phyloP scores from a whole-genome alignment of 2,888 invertebrate species.

The Ophion ellenae region DNA sequence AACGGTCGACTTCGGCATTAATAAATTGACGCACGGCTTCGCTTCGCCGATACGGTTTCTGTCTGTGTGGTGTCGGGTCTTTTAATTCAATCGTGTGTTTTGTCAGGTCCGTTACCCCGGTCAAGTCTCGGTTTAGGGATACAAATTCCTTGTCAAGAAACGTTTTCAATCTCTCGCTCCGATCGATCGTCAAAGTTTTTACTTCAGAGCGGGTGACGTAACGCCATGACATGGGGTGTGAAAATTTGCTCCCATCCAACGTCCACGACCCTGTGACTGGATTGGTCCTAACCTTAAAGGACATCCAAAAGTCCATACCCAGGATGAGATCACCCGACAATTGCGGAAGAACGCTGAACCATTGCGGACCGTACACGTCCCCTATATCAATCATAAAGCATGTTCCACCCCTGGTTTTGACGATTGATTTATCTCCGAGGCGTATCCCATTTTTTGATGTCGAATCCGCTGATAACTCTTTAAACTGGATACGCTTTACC shows the following conservation, averaged over 20 bases:
- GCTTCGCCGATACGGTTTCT: slow-evolving; percentile 55
- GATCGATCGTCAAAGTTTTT: slow-evolving; percentile 25
- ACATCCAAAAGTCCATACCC: no score
- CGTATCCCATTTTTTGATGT: no score
- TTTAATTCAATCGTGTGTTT: slow-evolving; percentile 51
- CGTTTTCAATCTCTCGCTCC: slow-evolving; percentile 20
- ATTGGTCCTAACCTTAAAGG: slow-evolving; percentile 40
- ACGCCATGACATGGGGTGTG: slow-evolving; percentile 21
- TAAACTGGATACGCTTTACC: no score
- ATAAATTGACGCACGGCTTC: slow-evolving; percentile 1
- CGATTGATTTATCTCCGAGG: no score
- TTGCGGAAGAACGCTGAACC: no score
- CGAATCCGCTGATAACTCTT: no score
- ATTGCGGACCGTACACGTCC: no score
- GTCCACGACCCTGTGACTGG: slow-evolving; percentile 47
- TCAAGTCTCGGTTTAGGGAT: slow-evolving; percentile 55
- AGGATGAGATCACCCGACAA: no score
- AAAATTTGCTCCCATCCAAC: slow-evolving; percentile 45
- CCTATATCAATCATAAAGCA: no score
- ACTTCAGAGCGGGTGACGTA: slow-evolving; percentile 31
- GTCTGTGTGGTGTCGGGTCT: slow-evolving; percentile 44
- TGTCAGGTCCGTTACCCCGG: slow-evolving; percentile 48
- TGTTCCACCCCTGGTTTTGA: no score
- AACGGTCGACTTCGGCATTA: no score
- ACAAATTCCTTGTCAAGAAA: slow-evolving; percentile 53